Evolutionary conservation across 2,113 vertebrate genomes (phyloP).

Genomic region (Pelvicachromis taeniatus): DNA sequence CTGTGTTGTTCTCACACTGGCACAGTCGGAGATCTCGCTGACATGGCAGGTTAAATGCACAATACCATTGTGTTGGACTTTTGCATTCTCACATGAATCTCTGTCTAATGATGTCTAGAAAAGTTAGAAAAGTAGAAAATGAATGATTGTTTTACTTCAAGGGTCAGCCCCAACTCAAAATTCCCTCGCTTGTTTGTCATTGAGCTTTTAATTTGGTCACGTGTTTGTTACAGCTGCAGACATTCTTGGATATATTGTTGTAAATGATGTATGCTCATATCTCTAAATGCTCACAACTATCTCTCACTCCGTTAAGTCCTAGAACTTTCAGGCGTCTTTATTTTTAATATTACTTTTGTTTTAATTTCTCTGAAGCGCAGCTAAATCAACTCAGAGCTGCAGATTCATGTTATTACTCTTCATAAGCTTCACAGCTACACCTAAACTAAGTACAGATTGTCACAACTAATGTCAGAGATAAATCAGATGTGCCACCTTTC

Average conservation of each 20-base stretch:
- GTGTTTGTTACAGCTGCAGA: neutral
- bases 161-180: neutral
- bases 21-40: accelerated
- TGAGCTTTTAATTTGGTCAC: neutral
- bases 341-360: neutral
- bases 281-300: neutral
- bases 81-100: neutral
- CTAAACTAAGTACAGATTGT: neutral
- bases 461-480: neutral
- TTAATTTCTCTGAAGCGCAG: neutral
- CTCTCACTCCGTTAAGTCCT: neutral
- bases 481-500: neutral
- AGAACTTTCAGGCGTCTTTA: neutral
- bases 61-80: neutral
- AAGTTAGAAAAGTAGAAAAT: neutral
- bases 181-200: neutral
- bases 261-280: neutral
- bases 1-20: neutral
- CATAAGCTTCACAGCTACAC: neutral
- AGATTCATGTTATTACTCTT: neutral
- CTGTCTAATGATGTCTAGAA: neutral
- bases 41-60: neutral
- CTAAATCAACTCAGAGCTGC: neutral
- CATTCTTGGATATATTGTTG: neutral
- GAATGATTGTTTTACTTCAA: neutral